phyloP scores from a whole-genome alignment of 2,888 invertebrate species.

The Pomacea canaliculata region DNA sequence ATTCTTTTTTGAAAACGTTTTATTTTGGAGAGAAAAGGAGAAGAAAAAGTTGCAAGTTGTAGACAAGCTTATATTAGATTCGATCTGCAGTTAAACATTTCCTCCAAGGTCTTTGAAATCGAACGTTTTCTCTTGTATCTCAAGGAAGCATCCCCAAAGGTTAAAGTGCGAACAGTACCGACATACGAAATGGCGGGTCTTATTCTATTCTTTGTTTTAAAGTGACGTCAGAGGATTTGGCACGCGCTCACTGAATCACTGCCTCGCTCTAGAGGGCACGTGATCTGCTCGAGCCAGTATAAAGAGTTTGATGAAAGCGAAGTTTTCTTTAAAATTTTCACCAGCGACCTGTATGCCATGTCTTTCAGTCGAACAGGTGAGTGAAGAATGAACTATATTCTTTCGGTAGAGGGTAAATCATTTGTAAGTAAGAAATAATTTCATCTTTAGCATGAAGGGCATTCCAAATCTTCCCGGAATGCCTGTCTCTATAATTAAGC shows the following conservation, averaged over 20 bases:
- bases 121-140: background rate
- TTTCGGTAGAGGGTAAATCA: too few species aligned
- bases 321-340: background rate
- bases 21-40: too few species aligned
- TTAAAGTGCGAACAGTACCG: background rate
- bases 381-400: background rate
- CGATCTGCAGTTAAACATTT: too few species aligned
- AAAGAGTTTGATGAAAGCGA: conserved; percentile 26
- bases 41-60: too few species aligned
- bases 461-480: too few species aligned
- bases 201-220: conserved; percentile 2
- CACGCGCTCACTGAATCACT: background rate
- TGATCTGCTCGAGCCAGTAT: conserved; percentile 26
- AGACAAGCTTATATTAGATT: too few species aligned
- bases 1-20: too few species aligned
- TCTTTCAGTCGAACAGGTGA: background rate
- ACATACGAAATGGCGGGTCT: background rate
- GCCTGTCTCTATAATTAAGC: too few species aligned
- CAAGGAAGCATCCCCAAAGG: background rate
- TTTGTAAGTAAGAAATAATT: too few species aligned
- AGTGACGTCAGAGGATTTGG: conserved; percentile 32
- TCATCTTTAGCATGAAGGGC: too few species aligned
- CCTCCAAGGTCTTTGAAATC: background rate
- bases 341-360: conserved; percentile 1
- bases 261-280: conserved; percentile 28